These are phyloP conservation scores for Pycnonotus jocosus DNA, from an alignment of 2,113 vertebrate genomes.

Conservation along the genomic window DNA sequence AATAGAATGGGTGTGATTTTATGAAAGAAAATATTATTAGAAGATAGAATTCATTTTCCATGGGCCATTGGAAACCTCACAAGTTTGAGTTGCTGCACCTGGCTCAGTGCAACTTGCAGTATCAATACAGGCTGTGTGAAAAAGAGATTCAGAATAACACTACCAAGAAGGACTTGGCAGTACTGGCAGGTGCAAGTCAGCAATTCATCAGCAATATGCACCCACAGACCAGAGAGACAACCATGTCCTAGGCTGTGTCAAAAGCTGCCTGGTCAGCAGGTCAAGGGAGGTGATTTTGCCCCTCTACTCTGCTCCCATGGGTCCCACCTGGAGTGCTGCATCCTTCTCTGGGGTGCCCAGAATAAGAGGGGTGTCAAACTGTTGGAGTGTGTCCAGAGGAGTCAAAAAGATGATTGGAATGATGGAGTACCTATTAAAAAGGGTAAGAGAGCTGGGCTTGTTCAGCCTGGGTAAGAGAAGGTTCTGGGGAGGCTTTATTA, in stretches of 20 bases:
- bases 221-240: not conserved
- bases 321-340: not conserved
- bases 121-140: not conserved
- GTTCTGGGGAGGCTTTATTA: not conserved
- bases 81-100: not conserved
- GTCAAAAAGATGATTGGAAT: not conserved
- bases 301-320: too few species aligned
- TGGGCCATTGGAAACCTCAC: not conserved
- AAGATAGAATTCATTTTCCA: not conserved
- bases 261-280: not conserved
- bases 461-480: not conserved
- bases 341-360: not conserved
- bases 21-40: not conserved
- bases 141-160: not conserved
- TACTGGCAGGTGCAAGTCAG: not conserved
- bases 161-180: too few species aligned
- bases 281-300: not conserved
- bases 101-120: not conserved
- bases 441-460: not conserved
- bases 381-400: not conserved
- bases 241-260: rapidly evolving
- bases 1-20: not conserved
- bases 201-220: not conserved
- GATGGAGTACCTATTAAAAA: not conserved
- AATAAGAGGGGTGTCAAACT: not conserved